phyloP scores from a whole-genome alignment of 2,797 vertebrate genomes.

The Eulemur mongoz region DNA sequence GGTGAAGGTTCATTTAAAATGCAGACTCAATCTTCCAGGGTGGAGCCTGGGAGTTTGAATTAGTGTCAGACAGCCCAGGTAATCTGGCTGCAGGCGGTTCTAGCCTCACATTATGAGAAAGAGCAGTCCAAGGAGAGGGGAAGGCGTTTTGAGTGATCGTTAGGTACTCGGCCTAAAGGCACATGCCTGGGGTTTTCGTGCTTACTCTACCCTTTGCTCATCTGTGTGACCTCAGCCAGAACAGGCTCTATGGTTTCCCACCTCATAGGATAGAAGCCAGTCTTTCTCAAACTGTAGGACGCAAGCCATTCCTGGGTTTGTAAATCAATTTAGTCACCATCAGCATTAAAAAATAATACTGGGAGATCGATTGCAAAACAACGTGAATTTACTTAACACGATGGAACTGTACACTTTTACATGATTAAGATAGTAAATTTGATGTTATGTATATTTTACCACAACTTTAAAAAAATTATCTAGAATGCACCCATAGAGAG shows the following conservation, averaged over 20 bases:
- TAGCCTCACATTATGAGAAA: neutral
- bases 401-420: neutral
- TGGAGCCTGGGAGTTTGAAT: neutral
- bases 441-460: neutral
- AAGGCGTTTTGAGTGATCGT: neutral
- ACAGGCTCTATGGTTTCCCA: neutral
- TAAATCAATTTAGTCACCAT: neutral
- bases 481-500: neutral
- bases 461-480: neutral
- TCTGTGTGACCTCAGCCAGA: neutral
- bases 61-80: neutral
- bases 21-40: neutral
- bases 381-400: neutral
- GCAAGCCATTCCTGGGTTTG: neutral
- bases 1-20: neutral
- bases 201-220: neutral
- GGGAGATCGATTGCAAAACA: neutral
- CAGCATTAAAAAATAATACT: neutral
- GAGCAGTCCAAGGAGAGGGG: neutral
- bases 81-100: neutral
- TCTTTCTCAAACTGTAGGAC: neutral
- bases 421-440: neutral
- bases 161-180: neutral
- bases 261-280: neutral
- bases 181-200: neutral